phyloP scores from a whole-genome alignment of 2,797 vertebrate species.

The Macropodus opercularis region DNA sequence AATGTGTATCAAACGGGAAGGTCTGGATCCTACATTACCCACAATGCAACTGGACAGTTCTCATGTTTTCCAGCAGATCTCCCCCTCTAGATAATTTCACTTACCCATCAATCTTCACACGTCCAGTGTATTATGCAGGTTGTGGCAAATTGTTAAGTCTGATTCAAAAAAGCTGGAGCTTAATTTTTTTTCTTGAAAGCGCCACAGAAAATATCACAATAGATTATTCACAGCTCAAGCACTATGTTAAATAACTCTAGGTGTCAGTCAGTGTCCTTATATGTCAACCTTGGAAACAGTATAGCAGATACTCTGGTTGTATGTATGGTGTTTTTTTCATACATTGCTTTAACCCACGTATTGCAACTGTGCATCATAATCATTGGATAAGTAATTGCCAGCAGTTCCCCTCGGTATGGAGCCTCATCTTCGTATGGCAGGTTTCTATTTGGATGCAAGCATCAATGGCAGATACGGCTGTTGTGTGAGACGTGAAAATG shows the following conservation, averaged over 20 bases:
- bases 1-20: not conserved
- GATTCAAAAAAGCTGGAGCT: too few species aligned
- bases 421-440: constrained; percentile 8
- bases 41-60: not conserved
- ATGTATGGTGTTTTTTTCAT: not conserved
- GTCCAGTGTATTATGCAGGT: too few species aligned
- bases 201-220: too few species aligned
- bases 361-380: not conserved
- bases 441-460: constrained; percentile 36
- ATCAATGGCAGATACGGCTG: constrained; percentile 68
- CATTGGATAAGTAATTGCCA: not conserved
- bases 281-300: not conserved
- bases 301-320: not conserved
- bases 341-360: not conserved
- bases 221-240: too few species aligned
- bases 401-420: not conserved
- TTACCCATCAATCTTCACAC: too few species aligned
- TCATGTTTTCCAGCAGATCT: too few species aligned
- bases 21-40: not conserved
- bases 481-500: constrained; percentile 67
- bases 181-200: too few species aligned
- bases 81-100: too few species aligned
- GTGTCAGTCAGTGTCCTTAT: too few species aligned
- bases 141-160: too few species aligned
- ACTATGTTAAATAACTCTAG: too few species aligned